These are phyloP conservation scores for Anolis sagrei DNA, from an alignment of 2,113 vertebrate genomes.

Conservation along the genomic window DNA sequence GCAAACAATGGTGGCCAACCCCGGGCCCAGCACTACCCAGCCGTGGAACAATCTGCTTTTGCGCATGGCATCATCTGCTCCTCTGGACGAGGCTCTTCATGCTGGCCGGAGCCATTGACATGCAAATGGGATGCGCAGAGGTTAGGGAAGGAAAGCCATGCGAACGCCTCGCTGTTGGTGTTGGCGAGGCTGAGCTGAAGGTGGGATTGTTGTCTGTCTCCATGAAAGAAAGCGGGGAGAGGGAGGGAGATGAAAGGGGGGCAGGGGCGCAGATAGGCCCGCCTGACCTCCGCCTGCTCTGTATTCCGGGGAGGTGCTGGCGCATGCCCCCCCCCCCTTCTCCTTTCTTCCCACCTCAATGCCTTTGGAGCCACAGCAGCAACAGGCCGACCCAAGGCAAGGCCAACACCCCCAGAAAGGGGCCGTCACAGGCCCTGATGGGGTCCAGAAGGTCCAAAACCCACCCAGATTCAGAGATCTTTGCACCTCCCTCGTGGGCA, in stretches of 20 bases:
- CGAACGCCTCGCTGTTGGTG: conserved; percentile 11
- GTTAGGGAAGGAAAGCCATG: conserved; percentile 41
- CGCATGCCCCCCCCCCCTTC: too few species aligned
- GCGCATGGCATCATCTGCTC: conserved; percentile 53
- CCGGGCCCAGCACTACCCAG: neutral
- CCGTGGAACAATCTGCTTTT: conserved; percentile 45
- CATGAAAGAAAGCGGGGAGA: neutral
- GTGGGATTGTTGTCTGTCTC: neutral
- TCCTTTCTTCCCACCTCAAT: conserved; percentile 7
- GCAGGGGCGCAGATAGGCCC: accelerated
- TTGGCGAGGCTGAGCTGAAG: neutral
- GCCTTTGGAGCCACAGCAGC: neutral
- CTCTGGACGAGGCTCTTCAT: conserved; percentile 52
- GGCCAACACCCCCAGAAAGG: too few species aligned
- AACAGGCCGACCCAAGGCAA: neutral
- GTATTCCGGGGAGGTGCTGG: conserved; percentile 4
- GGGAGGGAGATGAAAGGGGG: conserved; percentile 21
- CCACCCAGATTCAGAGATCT: too few species aligned
- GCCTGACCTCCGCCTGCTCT: neutral
- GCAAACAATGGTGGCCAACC: conserved; percentile 3
- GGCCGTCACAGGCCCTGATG: too few species aligned
- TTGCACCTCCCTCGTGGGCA: neutral
- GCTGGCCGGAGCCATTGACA: conserved; percentile 64
- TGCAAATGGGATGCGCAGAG: conserved; percentile 59
- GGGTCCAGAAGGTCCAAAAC: too few species aligned